Conservation (phyloP, 2,113 vertebrate genomes). For the Cyanoderma ruficeps region DNA sequence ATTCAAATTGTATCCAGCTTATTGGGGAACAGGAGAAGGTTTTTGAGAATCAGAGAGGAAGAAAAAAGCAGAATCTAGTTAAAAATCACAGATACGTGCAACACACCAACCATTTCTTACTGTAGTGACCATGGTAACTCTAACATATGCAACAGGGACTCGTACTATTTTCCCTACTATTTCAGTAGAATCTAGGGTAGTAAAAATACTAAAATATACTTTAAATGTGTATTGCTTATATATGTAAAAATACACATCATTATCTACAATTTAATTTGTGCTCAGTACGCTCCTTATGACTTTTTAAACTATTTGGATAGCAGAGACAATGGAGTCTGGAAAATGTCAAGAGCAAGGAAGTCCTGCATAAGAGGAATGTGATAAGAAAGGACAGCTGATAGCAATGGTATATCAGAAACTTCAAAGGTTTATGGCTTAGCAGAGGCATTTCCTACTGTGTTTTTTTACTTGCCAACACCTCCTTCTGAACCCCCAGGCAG, state of each 20-base stretch:
- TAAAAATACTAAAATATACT: not conserved
- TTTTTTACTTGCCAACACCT: not conserved
- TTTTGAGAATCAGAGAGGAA: not conserved
- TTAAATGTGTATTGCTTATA: not conserved
- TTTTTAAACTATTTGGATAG: not conserved
- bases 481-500: not conserved
- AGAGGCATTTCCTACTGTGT: not conserved
- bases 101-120: fast-evolving
- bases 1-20: not conserved
- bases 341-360: not conserved
- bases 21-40: not conserved
- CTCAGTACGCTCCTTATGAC: not conserved
- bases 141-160: not conserved
- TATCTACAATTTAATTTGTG: not conserved
- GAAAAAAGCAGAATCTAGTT: not conserved
- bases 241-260: not conserved
- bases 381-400: not conserved
- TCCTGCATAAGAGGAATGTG: not conserved
- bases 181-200: not conserved
- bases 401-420: not conserved
- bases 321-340: not conserved
- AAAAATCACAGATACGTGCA: not conserved
- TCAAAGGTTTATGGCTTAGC: not conserved
- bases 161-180: not conserved
- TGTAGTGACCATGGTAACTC: fast-evolving